Evolutionary conservation across 2,888 invertebrate species (phyloP), one percentile per base, ranked within the genome.

Genomic region (Ochlodes sylvanus): DNA sequence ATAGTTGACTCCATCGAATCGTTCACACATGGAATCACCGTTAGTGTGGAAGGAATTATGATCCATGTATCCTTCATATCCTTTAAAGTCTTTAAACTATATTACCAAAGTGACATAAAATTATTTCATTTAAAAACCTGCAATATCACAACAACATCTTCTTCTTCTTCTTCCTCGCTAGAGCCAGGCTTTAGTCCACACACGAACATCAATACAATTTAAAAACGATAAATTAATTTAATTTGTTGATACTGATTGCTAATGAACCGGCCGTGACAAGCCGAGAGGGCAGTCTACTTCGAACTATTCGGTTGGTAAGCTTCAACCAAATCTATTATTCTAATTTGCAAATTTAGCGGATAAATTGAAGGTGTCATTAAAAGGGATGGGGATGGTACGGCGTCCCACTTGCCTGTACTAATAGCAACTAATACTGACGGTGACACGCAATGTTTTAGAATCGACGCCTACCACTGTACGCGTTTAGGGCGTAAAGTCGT

Each of bases 151-250:
- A 90, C 88, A 50, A 93, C 88, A 86, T 94, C 94, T 81, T 94
- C 95, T 75, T 94, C 94, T 70, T 95, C 94, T 60, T 94, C 94
- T 56, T 94, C 94, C 63, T 94, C 94, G 71, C 92, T 94, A 58
- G 94, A 92, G n/a, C 94, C 94, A 54, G 92, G 91, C 71, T 88
- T 89, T 55, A 94, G 89, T 64, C 94, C 94, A 77, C 90, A 91
- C 69, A 95, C 95, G 80, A 95, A 95, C 95, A 95, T 27, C 27
- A 27, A 2, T 27, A 27, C 2, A 27, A 27, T 27, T 2, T 27
- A 27, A 4, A 4, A 27, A 4, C 27, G 5, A 5, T 27, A 5
- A 27, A 27, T 27, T 44, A 21, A 19, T 44, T 44, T 15, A 6
- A 44, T 17, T 41, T 41, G 2, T 7, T 57, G 4, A 34, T 10